Evolutionary conservation across 2,797 vertebrate species (phyloP), one percentile per base, ranked within the genome.

Genomic region (Eospalax fontanierii): DNA sequence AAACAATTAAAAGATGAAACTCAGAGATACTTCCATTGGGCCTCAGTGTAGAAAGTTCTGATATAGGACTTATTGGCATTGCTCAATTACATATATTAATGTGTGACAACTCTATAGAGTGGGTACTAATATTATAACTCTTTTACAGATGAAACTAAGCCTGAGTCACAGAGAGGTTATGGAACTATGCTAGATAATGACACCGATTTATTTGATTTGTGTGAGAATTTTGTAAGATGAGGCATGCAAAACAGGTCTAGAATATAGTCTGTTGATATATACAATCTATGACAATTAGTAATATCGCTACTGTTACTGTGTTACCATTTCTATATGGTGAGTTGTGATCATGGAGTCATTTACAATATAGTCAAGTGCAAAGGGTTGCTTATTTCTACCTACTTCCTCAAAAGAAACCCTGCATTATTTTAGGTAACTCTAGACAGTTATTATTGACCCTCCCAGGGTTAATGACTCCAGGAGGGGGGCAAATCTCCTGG

Each of bases 381-480:
- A 94, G 61, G 38, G 14, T 89, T 81, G 73, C 54, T 43, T 91
- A 75, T 90, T 94, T 87, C 74, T 65, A 93, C 91, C 66, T 89
- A 63, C 65, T 96, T 95, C 73, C 76, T 92, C 93, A 73, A 94
- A 95, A 87, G 94, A 97, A 96, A 57, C 18, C 6, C 68, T 86
- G 22, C n/a, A 75, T 93, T 83, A 93, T 95, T 95, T 96, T 90
- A 93, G 92, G 61, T 93, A 95, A 95, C 63, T 90, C 21, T 89
- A 76, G 89, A 76, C 66, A 92, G 75, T 84, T 95, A 54, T 83
- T 78, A 78, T 66, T 63, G 86, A 90, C 59, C 21, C 59, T 93
- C 33, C 0, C 38, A 78, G 66, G 70, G 94, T 95, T 92, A 96
- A 95, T 89, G 79, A 86, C 54, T 96, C 70, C 76, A 26, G 43